Conservation (phyloP, 2,888 invertebrate genomes). For the Drosophila pegasa region DNA sequence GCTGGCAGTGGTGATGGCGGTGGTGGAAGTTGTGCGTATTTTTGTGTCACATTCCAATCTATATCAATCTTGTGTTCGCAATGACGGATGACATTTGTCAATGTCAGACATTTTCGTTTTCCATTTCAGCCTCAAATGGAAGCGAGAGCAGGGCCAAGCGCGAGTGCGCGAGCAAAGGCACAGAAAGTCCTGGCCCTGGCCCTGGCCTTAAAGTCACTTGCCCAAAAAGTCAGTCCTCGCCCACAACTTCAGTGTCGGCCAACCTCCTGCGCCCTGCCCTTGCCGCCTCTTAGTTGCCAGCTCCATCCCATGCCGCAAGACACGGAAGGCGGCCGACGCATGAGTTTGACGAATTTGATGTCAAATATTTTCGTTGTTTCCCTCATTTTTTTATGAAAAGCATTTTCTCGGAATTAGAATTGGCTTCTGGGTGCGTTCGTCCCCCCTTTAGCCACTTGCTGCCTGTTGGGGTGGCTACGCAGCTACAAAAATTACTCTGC, state of each 20-base stretch:
- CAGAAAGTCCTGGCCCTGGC: constrained; percentile 20
- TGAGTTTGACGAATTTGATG: constrained; percentile 82
- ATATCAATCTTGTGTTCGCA: constrained; percentile 86
- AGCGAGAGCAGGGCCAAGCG: background rate
- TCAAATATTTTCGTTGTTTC: constrained; percentile 80
- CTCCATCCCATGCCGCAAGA: constrained; percentile 29
- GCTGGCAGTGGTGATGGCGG: constrained; percentile 31
- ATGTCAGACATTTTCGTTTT: constrained; percentile 85
- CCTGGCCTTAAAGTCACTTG: constrained; percentile 69
- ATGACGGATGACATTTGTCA: constrained; percentile 86
- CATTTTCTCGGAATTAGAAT: constrained; percentile 75
- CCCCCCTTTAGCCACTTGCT: constrained; percentile 24
- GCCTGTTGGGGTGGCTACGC: constrained; percentile 13
- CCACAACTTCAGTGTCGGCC: constrained; percentile 25
- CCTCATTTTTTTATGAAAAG: constrained; percentile 69
- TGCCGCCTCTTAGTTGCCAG: constrained; percentile 15
- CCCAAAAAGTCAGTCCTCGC: constrained; percentile 52
- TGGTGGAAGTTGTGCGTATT: constrained; percentile 78
- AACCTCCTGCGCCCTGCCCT: constrained; percentile 17
- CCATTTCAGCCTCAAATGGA: constrained; percentile 77
- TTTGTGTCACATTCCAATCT: constrained; percentile 85
- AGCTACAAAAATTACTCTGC: constrained; percentile 6
- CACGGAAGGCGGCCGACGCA: constrained; percentile 53
- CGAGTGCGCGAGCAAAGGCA: constrained; percentile 47
- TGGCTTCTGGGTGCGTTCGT: constrained; percentile 58